phyloP scores from a whole-genome alignment of 2,888 invertebrate species.

The Deilephila elpenor region DNA sequence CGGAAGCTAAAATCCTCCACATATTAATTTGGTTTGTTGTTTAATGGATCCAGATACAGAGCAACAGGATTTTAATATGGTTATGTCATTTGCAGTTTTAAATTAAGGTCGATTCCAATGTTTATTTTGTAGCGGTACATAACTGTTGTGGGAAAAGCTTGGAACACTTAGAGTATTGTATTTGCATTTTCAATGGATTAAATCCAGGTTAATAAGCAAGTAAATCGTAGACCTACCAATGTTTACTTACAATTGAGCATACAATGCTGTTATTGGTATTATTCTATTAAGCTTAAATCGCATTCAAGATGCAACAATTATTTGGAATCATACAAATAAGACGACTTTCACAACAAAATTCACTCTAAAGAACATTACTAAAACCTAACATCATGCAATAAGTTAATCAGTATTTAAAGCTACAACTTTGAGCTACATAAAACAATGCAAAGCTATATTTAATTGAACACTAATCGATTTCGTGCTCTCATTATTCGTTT shows the following conservation, averaged over 20 bases:
- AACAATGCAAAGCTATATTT: no score
- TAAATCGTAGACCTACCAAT: neutral
- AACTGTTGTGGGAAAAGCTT: constrained; percentile 22
- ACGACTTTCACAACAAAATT: no score
- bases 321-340: no score
- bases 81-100: constrained; percentile 6
- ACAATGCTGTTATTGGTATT: neutral
- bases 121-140: constrained; percentile 20
- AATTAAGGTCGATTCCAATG: neutral
- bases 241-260: neutral
- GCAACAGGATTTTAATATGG: neutral
- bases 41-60: neutral
- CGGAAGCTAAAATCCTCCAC: neutral
- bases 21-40: neutral
- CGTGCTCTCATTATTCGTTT: constrained; percentile 38
- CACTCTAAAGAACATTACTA: no score
- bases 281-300: no score
- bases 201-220: constrained; percentile 15
- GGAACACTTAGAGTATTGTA: neutral
- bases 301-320: no score
- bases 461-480: no score
- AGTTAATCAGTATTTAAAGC: no score
- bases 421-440: no score
- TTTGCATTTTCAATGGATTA: constrained; percentile 11
- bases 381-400: no score